phyloP scores from a whole-genome alignment of 2,797 vertebrate species.

The Enteromius anoplus region DNA sequence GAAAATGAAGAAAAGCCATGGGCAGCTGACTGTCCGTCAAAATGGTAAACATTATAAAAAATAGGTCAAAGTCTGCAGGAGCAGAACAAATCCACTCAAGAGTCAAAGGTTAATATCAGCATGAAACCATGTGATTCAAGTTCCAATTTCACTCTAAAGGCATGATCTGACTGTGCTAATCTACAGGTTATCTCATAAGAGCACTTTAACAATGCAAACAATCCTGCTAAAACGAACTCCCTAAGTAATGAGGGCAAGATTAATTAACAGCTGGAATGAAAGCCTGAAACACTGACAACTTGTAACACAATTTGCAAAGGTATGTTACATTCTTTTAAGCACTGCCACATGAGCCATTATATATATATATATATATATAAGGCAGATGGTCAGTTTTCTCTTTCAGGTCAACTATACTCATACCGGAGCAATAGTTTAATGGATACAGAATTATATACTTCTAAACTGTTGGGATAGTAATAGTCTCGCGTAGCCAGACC shows the following conservation, averaged over 20 bases:
- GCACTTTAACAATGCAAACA: background rate
- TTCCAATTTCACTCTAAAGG: background rate
- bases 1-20: conserved; percentile 55
- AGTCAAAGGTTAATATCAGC: conserved; percentile 34
- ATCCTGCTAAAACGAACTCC: background rate
- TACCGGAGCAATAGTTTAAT: background rate
- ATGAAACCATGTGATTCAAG: conserved; percentile 36
- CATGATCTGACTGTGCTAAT: background rate
- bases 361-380: background rate
- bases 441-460: background rate
- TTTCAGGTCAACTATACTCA: background rate
- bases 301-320: background rate
- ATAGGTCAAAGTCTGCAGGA: conserved; percentile 45
- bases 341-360: background rate
- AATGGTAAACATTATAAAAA: conserved; percentile 32
- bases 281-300: background rate
- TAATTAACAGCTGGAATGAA: conserved; percentile 5
- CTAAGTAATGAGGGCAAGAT: background rate
- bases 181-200: background rate
- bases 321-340: background rate
- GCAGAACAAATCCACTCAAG: background rate
- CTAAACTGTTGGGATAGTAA: background rate
- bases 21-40: conserved; percentile 11
- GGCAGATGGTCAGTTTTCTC: background rate
- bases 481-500: too few species aligned